Conservation (phyloP, 2,888 invertebrate species). For the Pemphredon lugubris region DNA sequence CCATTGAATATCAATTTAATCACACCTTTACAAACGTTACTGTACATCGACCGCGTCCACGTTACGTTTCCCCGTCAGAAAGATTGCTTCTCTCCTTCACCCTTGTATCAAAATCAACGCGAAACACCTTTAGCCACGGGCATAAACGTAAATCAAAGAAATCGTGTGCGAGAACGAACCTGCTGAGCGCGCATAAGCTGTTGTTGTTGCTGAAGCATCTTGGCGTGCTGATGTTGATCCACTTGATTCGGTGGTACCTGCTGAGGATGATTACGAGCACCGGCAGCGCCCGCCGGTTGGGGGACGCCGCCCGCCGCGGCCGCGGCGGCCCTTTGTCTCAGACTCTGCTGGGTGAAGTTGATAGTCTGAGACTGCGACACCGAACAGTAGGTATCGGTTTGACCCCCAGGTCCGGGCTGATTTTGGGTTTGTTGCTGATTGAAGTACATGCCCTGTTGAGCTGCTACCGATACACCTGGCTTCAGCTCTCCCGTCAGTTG, state of each 20-base stretch:
- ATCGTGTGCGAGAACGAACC: conserved; percentile 62
- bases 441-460: conserved; percentile 92
- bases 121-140: neutral
- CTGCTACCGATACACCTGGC: conserved; percentile 90
- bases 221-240: conserved; percentile 85
- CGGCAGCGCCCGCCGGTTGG: conserved; percentile 63
- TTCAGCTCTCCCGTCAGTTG: conserved; percentile 88
- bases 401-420: conserved; percentile 72
- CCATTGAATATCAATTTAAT: no score
- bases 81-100: no score
- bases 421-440: conserved; percentile 78
- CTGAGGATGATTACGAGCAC: conserved; percentile 74
- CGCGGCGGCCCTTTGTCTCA: conserved; percentile 83
- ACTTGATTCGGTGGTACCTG: conserved; percentile 76
- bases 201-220: conserved; percentile 87
- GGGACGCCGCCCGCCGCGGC: conserved; percentile 78
- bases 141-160: neutral
- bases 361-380: conserved; percentile 93
- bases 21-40: no score
- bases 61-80: no score
- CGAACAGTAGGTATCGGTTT: conserved; percentile 85
- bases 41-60: no score
- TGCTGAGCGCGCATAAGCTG: conserved; percentile 78
- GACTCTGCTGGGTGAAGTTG: conserved; percentile 89
- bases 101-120: neutral